Conservation (phyloP, 2,113 vertebrate genomes). For the Aythya baeri region DNA sequence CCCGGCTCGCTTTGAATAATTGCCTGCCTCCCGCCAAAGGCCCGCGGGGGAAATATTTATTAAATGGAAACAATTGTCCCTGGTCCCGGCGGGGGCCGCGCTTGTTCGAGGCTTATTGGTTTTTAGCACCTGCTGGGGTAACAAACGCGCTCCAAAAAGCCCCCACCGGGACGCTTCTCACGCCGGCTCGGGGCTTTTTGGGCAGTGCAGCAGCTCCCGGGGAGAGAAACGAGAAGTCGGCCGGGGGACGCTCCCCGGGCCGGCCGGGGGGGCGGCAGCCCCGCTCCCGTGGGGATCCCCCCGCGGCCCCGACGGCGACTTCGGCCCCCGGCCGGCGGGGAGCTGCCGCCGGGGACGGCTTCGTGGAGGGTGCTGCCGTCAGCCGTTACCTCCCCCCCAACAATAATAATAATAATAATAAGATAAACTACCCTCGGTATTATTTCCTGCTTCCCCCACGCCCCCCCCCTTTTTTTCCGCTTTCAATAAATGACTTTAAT, state of each 20-base stretch:
- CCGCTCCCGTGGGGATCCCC: neutral
- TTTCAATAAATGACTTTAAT: slow-evolving; percentile 1
- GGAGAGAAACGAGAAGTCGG: neutral
- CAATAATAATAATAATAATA: neutral
- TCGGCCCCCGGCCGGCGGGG: neutral
- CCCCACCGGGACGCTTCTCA: neutral
- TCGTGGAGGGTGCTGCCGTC: neutral
- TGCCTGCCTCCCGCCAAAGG: slow-evolving; percentile 81
- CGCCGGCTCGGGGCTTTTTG: neutral
- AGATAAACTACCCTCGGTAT: neutral
- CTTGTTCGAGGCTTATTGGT: slow-evolving; percentile 74
- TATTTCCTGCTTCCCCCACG: neutral
- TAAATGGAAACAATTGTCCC: slow-evolving; percentile 88
- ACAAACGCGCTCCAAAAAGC: slow-evolving; percentile 35
- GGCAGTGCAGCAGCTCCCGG: no score
- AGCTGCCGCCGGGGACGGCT: neutral
- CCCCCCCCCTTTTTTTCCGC: neutral
- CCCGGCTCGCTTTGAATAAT: slow-evolving; percentile 83
- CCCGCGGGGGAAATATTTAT: slow-evolving; percentile 87
- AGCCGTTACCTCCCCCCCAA: neutral
- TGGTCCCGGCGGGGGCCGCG: slow-evolving; percentile 67
- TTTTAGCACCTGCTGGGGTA: slow-evolving; percentile 78
- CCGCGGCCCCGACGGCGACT: neutral
- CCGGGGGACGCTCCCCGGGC: neutral
- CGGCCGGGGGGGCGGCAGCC: neutral